These are phyloP conservation scores for Xiphophorus maculatus DNA, from an alignment of 2,113 vertebrate genomes.

Conservation along the genomic window DNA sequence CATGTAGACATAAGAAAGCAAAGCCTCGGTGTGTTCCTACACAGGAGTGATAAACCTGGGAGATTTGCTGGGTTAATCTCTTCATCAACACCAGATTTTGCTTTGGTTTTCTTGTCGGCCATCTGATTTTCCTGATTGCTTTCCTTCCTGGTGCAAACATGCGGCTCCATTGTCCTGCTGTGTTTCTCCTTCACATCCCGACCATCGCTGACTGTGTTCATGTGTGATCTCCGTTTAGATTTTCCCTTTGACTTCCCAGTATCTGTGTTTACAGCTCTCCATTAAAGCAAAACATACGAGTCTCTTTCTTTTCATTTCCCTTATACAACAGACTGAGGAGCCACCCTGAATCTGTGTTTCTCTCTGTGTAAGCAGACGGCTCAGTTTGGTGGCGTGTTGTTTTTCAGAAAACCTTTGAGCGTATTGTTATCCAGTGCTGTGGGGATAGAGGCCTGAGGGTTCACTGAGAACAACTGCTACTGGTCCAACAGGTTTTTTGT, in stretches of 20 bases:
- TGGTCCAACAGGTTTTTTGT: slow-evolving; percentile 50
- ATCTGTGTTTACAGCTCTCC: slow-evolving; percentile 39
- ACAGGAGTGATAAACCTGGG: background rate
- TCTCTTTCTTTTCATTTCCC: background rate
- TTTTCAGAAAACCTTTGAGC: background rate
- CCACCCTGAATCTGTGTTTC: slow-evolving; percentile 16
- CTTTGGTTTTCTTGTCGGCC: background rate
- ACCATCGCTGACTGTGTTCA: too few relatives aligned
- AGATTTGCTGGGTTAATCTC: background rate
- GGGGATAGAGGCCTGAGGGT: slow-evolving; percentile 6
- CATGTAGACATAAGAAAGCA: slow-evolving; percentile 15
- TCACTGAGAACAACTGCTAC: slow-evolving; percentile 29
- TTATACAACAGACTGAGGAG: slow-evolving; percentile 12
- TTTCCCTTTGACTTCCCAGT: slow-evolving; percentile 31
- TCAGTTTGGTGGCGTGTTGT: slow-evolving; percentile 1
- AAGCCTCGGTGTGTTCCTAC: background rate
- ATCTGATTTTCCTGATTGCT: slow-evolving; percentile 1
- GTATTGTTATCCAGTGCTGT: background rate
- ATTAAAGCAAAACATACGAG: background rate
- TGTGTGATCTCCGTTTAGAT: too few relatives aligned
- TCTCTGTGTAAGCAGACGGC: background rate
- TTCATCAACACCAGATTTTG: background rate
- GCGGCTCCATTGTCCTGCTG: slow-evolving; percentile 6
- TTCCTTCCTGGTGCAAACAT: slow-evolving; percentile 23
- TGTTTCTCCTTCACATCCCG: background rate